Evolutionary conservation across 2,888 invertebrate species (phyloP), one percentile per base, ranked within the genome.

Genomic region (Campoplex capitator): DNA sequence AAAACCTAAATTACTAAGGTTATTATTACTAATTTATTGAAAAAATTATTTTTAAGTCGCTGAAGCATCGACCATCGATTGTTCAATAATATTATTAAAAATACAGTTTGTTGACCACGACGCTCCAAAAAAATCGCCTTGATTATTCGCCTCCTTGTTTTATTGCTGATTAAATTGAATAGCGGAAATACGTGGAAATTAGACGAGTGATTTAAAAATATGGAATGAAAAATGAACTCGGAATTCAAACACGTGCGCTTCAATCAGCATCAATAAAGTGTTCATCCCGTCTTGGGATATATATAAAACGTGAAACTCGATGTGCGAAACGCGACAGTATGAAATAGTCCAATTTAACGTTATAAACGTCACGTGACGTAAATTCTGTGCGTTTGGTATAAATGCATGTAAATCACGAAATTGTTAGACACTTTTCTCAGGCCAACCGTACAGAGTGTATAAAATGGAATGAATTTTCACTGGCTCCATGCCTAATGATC

Each of bases 261-360:
- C 91, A 92, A 92, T 92, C 91, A 92, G 87, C 75, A 86, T 83
- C 89, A 92, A 91, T 92, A 88, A 91, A 90, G 71, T 83, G 88
- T 84, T 85, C 91, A 90, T 89, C 88, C 88, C 79, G 70, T 42
- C 70, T 79, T 18, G 45, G n/a, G 32, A 23, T 42, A 11, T 48
- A 73, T 38, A 54, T 51, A n/a, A 35, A 51, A 71, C n/a, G 32
- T 32, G 32, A 68, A 68, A 68, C 23, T 68, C 38, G 42, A 42
- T 68, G 54, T 42, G 18, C 62, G 56, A 51, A 51, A 58, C 38
- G 13, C 42, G 35, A 48, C 23, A 75, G 87, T 83, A 85, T 83
- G 87, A 81, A 85, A 85, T 76, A 71, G 82, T 84, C 81, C 89
- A 88, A 90, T 91, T 90, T 84, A 90, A 73, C 86, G 65, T 84